These are phyloP conservation scores for Rosalia funebris DNA, from an alignment of 2,888 invertebrate genomes.

Conservation along the genomic window DNA sequence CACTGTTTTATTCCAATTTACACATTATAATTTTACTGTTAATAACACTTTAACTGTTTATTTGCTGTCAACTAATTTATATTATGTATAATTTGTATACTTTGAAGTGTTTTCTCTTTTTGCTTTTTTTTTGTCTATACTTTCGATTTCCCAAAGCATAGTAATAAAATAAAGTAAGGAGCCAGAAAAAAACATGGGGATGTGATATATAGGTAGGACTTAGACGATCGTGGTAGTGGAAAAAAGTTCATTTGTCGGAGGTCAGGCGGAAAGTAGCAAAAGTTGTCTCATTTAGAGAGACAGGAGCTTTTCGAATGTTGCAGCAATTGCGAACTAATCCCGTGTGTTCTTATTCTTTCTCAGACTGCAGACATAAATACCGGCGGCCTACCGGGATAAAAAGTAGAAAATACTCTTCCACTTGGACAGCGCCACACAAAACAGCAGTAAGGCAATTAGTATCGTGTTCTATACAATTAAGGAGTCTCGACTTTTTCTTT, in stretches of 20 bases:
- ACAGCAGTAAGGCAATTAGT: slow-evolving; percentile 64
- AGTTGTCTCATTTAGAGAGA: slow-evolving; percentile 63
- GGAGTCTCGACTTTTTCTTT: slow-evolving; percentile 56
- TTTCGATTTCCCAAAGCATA: neutral
- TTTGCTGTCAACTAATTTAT: too few relatives aligned
- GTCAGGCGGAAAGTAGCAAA: slow-evolving; percentile 62
- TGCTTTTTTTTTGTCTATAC: neutral
- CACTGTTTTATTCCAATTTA: too few relatives aligned
- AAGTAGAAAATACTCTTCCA: slow-evolving; percentile 55
- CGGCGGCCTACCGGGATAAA: slow-evolving; percentile 55
- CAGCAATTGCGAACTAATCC: slow-evolving; percentile 61
- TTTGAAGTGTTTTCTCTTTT: neutral
- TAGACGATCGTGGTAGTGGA: slow-evolving; percentile 47
- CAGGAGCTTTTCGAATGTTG: slow-evolving; percentile 59
- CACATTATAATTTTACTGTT: too few relatives aligned
- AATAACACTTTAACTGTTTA: too few relatives aligned
- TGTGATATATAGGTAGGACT: slow-evolving; percentile 52
- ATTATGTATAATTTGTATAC: too few relatives aligned
- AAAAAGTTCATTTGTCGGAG: slow-evolving; percentile 64
- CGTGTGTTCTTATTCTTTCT: slow-evolving; percentile 61
- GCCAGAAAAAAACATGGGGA: slow-evolving; percentile 25
- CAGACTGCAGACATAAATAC: slow-evolving; percentile 60
- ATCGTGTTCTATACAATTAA: slow-evolving; percentile 64
- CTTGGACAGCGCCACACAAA: slow-evolving; percentile 60
- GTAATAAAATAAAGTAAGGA: slow-evolving; percentile 5